Evolutionary conservation across 2,797 vertebrate genomes (phyloP).

Genomic region (Mormyrus hasselquistii): DNA sequence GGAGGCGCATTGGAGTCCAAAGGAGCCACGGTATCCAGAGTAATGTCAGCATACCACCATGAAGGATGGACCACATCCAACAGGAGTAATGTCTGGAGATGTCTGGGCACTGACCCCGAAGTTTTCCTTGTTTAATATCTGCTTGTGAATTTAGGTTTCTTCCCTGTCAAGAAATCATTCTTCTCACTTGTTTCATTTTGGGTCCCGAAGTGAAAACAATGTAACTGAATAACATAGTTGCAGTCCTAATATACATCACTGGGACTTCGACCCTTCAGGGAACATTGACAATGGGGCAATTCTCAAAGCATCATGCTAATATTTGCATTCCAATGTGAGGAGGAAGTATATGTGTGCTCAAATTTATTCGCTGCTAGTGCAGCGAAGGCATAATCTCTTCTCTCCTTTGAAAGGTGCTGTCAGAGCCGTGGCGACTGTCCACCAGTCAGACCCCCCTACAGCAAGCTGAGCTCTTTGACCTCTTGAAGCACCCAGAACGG

Average conservation of each 20-base stretch:
- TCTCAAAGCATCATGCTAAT: not conserved
- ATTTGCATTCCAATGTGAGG: not conserved
- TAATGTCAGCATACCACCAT: not conserved
- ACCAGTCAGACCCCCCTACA: slow-evolving; percentile 96
- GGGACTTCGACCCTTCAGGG: not conserved
- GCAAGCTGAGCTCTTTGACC: slow-evolving; percentile 73
- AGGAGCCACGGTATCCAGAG: not conserved
- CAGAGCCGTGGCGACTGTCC: slow-evolving; percentile 91
- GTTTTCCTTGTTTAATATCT: not conserved
- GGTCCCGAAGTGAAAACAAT: not conserved
- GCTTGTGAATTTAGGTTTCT: not conserved
- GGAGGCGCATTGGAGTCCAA: not conserved
- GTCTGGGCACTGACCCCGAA: not conserved
- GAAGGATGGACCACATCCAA: no score
- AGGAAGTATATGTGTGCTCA: not conserved
- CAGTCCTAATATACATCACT: not conserved
- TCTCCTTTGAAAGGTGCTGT: slow-evolving; percentile 70
- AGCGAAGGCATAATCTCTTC: not conserved
- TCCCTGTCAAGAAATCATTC: not conserved
- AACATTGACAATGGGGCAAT: not conserved
- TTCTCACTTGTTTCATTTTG: not conserved
- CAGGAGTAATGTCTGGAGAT: not conserved
- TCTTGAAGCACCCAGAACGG: slow-evolving; percentile 75
- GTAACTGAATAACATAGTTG: not conserved
- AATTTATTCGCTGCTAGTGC: not conserved